These are phyloP conservation scores for Margarornis squamiger DNA, from an alignment of 2,797 vertebrate genomes.

Conservation along the genomic window DNA sequence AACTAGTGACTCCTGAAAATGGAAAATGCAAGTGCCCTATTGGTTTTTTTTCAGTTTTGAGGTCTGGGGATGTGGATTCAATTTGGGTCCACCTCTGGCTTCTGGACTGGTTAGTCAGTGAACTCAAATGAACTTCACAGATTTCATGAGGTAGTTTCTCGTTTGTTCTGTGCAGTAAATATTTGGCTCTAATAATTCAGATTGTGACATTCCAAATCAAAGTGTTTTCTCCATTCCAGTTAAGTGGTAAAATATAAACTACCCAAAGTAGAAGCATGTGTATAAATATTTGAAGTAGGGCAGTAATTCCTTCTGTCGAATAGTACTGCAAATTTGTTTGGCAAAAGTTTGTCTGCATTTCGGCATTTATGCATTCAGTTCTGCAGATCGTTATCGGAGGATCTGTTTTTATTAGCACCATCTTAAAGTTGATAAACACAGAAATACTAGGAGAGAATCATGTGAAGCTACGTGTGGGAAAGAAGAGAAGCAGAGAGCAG, in stretches of 20 bases:
- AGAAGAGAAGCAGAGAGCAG: background rate
- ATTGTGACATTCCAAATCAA: background rate
- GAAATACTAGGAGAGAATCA: background rate
- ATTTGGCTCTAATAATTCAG: background rate
- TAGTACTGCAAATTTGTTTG: background rate
- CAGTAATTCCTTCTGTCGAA: background rate
- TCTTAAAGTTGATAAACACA: background rate
- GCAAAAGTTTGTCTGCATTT: background rate
- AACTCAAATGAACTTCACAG: constrained; percentile 7
- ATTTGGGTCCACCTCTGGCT: background rate
- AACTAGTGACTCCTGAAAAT: background rate
- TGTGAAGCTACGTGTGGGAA: background rate
- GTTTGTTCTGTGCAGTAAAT: constrained; percentile 5
- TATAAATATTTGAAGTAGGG: constrained; percentile 28
- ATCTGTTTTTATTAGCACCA: background rate
- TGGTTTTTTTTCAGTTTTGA: background rate
- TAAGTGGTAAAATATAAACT: background rate
- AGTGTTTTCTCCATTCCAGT: background rate
- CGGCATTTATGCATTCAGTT: background rate
- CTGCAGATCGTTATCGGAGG: background rate
- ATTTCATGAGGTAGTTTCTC: background rate
- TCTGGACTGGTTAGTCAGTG: background rate
- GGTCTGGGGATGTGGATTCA: background rate
- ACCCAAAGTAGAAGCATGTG: background rate
- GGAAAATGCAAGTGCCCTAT: background rate